Conservation (phyloP, 2,113 vertebrate species). For the Litocranius walleri region DNA sequence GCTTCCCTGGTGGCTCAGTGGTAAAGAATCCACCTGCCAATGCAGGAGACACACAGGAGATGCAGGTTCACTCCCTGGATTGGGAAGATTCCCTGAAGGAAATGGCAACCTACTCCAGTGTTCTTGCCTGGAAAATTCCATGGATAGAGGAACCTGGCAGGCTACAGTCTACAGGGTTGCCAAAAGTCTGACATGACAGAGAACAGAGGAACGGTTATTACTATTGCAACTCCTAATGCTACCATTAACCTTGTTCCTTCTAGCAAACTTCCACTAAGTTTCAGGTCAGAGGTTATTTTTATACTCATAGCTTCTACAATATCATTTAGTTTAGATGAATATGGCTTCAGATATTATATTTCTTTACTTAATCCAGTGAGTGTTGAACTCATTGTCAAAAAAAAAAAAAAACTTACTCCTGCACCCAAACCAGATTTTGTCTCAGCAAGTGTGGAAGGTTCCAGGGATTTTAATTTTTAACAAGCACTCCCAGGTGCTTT, state of each 20-base stretch:
- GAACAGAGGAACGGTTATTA: conserved; percentile 58
- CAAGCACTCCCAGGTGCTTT: neutral
- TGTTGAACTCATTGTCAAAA: neutral
- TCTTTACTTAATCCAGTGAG: neutral
- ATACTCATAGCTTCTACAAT: neutral
- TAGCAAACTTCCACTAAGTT: neutral
- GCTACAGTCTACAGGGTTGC: neutral
- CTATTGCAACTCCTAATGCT: neutral
- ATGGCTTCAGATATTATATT: neutral
- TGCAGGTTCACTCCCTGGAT: neutral
- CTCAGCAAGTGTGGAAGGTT: neutral
- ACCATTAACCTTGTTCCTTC: neutral
- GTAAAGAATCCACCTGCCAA: neutral
- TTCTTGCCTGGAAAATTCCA: neutral
- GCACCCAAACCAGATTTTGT: neutral
- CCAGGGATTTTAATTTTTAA: conserved; percentile 29
- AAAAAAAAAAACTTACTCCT: neutral
- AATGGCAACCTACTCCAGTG: neutral
- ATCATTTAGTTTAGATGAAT: neutral
- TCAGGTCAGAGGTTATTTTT: neutral
- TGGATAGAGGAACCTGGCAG: neutral
- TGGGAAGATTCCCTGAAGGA: neutral
- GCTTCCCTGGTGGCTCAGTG: neutral
- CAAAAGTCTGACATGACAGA: neutral
- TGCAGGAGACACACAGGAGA: neutral